phyloP scores from a whole-genome alignment of 2,797 vertebrate species.

The Lutjanus campechanus region DNA sequence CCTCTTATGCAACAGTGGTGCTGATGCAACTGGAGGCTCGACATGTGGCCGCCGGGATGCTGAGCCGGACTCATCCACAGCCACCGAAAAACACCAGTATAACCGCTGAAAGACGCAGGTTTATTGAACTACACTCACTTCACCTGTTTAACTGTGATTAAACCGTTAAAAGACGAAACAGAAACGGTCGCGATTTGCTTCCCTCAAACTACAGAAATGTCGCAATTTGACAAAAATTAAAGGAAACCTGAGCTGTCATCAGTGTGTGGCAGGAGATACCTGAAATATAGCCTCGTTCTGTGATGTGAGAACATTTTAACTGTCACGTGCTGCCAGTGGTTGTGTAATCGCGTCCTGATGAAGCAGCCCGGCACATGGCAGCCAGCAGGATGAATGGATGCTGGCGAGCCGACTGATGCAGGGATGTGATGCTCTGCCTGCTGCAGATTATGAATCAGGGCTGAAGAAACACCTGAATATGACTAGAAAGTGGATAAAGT shows the following conservation, averaged over 20 bases:
- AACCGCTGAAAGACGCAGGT: neutral
- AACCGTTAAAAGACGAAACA: neutral
- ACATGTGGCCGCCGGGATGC: constrained; percentile 8
- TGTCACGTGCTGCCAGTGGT: constrained; percentile 9
- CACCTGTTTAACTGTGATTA: neutral
- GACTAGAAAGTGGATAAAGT: neutral
- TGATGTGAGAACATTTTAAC: neutral
- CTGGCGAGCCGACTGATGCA: neutral
- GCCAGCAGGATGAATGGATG: constrained; percentile 26
- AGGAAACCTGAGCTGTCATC: neutral
- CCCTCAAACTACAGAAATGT: neutral
- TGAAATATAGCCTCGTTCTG: neutral
- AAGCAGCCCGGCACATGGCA: constrained; percentile 61
- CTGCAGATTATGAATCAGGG: neutral
- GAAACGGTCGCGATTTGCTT: neutral
- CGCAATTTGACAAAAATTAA: too few relatives aligned
- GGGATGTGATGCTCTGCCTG: neutral
- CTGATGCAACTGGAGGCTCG: constrained; percentile 49
- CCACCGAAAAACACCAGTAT: neutral
- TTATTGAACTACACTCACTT: too few relatives aligned
- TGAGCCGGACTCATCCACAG: constrained; percentile 6
- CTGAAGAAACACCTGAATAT: too few relatives aligned
- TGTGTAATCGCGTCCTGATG: constrained; percentile 47
- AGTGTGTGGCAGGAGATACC: neutral
- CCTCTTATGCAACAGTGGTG: constrained; percentile 57